phyloP scores from a whole-genome alignment of 2,113 vertebrate species.

The Pelvicachromis taeniatus region DNA sequence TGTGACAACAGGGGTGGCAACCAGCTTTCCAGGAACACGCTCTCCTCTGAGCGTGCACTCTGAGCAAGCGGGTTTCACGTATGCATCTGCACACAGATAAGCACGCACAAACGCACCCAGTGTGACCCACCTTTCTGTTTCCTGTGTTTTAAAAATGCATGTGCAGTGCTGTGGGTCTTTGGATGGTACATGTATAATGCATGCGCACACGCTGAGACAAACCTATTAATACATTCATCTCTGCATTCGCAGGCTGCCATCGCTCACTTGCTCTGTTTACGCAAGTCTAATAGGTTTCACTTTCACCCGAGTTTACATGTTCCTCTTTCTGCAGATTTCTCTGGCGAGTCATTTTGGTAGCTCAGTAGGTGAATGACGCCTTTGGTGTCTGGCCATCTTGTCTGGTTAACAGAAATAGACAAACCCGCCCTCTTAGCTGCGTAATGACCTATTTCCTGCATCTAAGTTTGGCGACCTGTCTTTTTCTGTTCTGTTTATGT shows the following conservation, averaged over 20 bases:
- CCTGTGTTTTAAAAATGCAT: conserved; percentile 37
- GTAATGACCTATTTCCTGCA: neutral
- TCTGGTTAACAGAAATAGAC: neutral
- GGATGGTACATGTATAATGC: conserved; percentile 29
- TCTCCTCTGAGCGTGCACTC: conserved; percentile 22
- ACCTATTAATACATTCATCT: conserved; percentile 37
- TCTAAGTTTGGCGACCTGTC: neutral
- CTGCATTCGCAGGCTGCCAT: neutral
- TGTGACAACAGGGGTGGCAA: conserved; percentile 52
- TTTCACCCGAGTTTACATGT: neutral
- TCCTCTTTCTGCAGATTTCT: neutral
- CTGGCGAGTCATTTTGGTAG: neutral
- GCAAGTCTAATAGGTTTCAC: neutral
- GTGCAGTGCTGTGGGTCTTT: neutral
- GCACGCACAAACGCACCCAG: neutral
- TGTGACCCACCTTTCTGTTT: conserved; percentile 3
- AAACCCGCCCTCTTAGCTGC: neutral
- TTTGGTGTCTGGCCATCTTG: neutral
- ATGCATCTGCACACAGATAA: neutral
- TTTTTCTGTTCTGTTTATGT: neutral
- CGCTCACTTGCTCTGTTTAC: neutral
- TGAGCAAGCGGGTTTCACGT: conserved; percentile 24
- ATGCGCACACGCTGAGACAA: conserved; percentile 33
- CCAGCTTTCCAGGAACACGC: conserved; percentile 63
- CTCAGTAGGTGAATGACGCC: neutral